phyloP scores from a whole-genome alignment of 2,797 vertebrate species.

The Anas bahamensis region DNA sequence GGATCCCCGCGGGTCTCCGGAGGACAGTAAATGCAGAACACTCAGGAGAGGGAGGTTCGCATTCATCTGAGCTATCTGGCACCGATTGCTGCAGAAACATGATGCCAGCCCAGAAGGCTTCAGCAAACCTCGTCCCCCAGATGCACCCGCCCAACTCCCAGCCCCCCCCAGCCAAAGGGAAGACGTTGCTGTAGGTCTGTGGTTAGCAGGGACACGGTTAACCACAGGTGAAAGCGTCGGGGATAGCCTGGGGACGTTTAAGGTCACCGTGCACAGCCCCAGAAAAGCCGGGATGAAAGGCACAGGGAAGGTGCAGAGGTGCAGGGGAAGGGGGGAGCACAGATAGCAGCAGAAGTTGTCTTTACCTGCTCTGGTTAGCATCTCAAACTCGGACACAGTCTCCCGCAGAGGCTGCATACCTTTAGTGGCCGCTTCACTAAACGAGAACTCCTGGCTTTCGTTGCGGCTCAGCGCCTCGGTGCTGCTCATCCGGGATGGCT shows the following conservation, averaged over 20 bases:
- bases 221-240: not conserved
- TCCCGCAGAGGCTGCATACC: conserved; percentile 87
- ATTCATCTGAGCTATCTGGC: not conserved
- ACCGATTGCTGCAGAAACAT: fast-evolving
- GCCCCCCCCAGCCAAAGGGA: not conserved
- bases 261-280: not conserved
- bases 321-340: not conserved
- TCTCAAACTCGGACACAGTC: conserved; percentile 89
- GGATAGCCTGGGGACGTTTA: not conserved
- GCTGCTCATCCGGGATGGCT: conserved; percentile 80
- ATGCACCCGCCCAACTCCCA: fast-evolving
- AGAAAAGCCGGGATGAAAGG: not conserved
- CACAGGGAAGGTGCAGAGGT: not conserved
- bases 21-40: not conserved
- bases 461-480: conserved; percentile 77
- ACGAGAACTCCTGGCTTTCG: conserved; percentile 89
- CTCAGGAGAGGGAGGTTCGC: not conserved
- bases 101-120: not conserved
- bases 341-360: conserved; percentile 29
- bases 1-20: not conserved
- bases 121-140: not conserved
- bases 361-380: conserved; percentile 90
- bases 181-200: not conserved
- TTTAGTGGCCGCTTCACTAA: conserved; percentile 89
- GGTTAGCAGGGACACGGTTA: not conserved